phyloP scores from a whole-genome alignment of 2,888 invertebrate species.

The Chirona hameri region DNA sequence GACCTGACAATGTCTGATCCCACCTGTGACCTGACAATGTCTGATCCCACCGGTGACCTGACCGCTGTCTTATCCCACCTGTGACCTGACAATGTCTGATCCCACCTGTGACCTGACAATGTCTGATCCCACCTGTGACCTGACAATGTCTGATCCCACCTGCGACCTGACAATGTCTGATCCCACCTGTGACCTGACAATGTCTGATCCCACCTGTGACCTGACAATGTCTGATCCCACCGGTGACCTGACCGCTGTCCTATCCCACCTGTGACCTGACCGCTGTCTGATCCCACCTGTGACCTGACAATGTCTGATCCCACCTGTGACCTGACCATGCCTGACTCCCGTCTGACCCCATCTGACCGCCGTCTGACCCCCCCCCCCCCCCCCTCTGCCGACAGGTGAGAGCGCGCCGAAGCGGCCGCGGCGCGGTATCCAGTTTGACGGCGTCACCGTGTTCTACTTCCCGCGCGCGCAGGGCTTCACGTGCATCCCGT shows the following conservation, averaged over 20 bases:
- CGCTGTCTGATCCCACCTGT: no score
- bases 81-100: no score
- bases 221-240: background rate
- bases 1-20: no score
- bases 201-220: background rate
- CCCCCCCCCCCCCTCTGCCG: slow-evolving; percentile 25
- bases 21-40: background rate
- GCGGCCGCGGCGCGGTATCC: slow-evolving; percentile 52
- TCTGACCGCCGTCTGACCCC: no score
- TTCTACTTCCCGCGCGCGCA: slow-evolving; percentile 91
- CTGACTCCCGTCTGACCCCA: background rate
- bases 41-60: no score
- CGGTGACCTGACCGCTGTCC: no score
- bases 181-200: no score
- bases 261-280: no score
- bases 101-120: background rate
- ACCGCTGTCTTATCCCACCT: no score
- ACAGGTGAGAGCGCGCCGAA: slow-evolving; percentile 26
- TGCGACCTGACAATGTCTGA: no score
- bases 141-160: no score
- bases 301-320: no score
- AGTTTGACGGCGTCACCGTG: slow-evolving; percentile 87
- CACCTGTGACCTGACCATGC: background rate
- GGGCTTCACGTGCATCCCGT: slow-evolving; percentile 84
- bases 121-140: background rate